phyloP scores from a whole-genome alignment of 2,888 invertebrate species.

The Scrobipalpa atriplicella region DNA sequence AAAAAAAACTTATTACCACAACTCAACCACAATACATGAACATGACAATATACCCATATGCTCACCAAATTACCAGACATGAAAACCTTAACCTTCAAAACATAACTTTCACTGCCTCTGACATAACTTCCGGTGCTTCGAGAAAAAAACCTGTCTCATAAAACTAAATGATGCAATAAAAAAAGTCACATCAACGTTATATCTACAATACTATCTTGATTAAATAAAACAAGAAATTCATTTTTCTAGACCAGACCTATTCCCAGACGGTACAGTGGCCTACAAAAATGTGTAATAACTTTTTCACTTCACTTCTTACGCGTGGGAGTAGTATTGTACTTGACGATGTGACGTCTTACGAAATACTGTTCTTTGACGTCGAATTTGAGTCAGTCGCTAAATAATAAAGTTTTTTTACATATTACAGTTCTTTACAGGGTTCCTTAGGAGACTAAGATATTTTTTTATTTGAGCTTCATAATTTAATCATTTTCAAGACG shows the following conservation, averaged over 20 bases:
- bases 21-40: not conserved
- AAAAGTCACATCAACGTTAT: not conserved
- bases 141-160: conserved; percentile 1
- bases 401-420: too few relatives aligned
- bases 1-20: not conserved
- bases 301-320: not conserved
- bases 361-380: not conserved
- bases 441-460: too few relatives aligned
- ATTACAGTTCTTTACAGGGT: too few relatives aligned
- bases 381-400: too few relatives aligned
- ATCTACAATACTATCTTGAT: not conserved
- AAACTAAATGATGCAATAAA: not conserved
- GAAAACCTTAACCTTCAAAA: conserved; percentile 14
- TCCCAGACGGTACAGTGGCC: conserved; percentile 10
- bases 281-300: conserved; percentile 3
- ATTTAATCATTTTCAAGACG: too few relatives aligned
- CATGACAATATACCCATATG: not conserved
- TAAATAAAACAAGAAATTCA: not conserved
- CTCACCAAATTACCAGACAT: not conserved
- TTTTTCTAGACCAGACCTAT: not conserved
- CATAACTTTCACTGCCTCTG: not conserved
- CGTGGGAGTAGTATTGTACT: not conserved
- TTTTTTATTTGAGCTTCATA: too few relatives aligned
- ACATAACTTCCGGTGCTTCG: conserved; percentile 7
- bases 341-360: not conserved